Evolutionary conservation across 2,888 invertebrate genomes (phyloP), one percentile per base, ranked within the genome.

Genomic region (Romanomermis culicivorax): DNA sequence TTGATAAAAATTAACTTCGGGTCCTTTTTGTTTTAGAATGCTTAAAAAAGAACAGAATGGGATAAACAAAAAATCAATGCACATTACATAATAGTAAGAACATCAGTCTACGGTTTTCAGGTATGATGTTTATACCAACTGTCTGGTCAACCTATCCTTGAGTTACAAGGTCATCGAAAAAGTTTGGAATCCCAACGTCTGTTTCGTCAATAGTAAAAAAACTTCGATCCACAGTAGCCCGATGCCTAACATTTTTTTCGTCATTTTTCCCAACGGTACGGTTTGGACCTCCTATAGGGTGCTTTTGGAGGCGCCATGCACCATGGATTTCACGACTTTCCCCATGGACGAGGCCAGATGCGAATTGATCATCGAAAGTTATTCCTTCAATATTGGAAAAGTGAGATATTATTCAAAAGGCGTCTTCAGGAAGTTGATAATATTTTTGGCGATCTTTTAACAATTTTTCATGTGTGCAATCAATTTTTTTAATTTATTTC

Each of bases 231-330:
- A 67, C 55, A 57, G 61, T 29, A 61, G 61, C 11, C 67, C 67
- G 0, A 65, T 64, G 2, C 66, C 65, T 1, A 67, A 67, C 55
- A 65, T 67, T 36, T 67, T 67, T 51, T 57, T 64, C 42, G 64
- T 64, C 50, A 66, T 67, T 29, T 64, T 65, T 27, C 65, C 67
- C 1, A 67, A 67, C 53, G 67, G 67, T n/a, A 64, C 63, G 2
- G 57, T 62, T 29, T 61, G 60, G 62, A 53, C 58, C 25, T 59
- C 57, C 45, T 61, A 59, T 43, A 54, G 60, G 29, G 60, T 64
- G 1, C 62, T 63, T 0, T 63, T 67, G 11, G 66, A 67, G 55
- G 62, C 64, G 2, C 67, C 67, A 1, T 67, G 67, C 57, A 62
- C 63, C 47, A 65, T 67, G 63, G 65, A 66, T 52, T 66, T 66